Base-by-base conservation (phyloP, 2,888 invertebrate species). In the Microplitis deprimator region DNA sequence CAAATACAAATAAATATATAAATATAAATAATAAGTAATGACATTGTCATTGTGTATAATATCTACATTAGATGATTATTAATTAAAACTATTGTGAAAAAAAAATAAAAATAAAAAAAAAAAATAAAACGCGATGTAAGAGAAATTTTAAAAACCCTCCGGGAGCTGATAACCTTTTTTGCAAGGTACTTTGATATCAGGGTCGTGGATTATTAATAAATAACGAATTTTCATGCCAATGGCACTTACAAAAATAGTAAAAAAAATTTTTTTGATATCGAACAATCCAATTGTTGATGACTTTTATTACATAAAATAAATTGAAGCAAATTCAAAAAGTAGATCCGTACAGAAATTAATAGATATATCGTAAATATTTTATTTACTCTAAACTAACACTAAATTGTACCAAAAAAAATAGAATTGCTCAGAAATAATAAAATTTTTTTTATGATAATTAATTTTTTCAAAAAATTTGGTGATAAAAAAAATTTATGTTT, bases 41-140 rank as follows among this genome's bases (percentile, higher is more conserved):
- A 17, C 62, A 62, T 62, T 20, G 8, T 62, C 62, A 62, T 62
- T 17, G 16, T 7, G 62, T 62, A 62, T 62, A 16, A 62, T 16
- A 62, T 62, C 20, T 62, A 62, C 16, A 62, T 62, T 62, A 62
- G 20, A 62, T 20, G 17, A 62, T 20, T 62, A 62, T 20, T 16
- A 62, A 62, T 20, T 7, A 50, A 50, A 50, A 8, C 7, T 13
- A 62, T 72, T 72, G 71, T 29, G 16, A 39, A 73, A 73, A 10
- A 38, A 73, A 38, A 71, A 61, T 59, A 29, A 71, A n/a, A 60
- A 70, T 7, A 13, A 71, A 70, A 59, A 6, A 29, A 29, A 60
- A 8, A 70, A n/a, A n/a, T n/a, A n/a, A 20, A 16, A 13, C 50
- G 8, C 13, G 13, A 50, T 50, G 50, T 50, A 13, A 50, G 13